These are phyloP conservation scores for Falco naumanni DNA, from an alignment of 2,797 vertebrate genomes.

Conservation along the genomic window DNA sequence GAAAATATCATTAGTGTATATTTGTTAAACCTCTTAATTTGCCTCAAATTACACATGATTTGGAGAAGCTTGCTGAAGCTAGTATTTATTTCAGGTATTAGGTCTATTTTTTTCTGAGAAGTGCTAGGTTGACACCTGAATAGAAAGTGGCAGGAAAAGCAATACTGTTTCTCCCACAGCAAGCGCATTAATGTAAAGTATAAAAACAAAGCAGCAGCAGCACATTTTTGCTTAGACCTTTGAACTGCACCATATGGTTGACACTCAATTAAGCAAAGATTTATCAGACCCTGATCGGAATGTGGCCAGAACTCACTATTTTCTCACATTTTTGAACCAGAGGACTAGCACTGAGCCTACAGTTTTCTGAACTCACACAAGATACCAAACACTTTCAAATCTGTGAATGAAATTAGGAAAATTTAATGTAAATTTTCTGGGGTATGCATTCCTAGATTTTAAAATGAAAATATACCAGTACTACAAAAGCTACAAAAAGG, in stretches of 20 bases:
- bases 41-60: background rate
- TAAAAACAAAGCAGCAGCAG: slow-evolving; percentile 14
- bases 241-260: slow-evolving; percentile 54
- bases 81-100: background rate
- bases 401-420: background rate
- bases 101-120: background rate
- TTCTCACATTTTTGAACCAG: slow-evolving; percentile 16
- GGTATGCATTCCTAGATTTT: background rate
- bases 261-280: slow-evolving; percentile 22
- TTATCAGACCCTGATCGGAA: slow-evolving; percentile 14
- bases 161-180: background rate
- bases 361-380: background rate
- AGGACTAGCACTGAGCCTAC: background rate
- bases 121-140: background rate
- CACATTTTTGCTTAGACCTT: slow-evolving; percentile 47
- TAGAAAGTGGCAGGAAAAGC: slow-evolving; percentile 20
- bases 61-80: background rate
- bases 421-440: background rate
- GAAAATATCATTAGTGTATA: background rate
- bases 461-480: background rate
- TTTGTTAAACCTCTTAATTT: background rate
- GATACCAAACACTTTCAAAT: background rate
- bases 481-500: background rate
- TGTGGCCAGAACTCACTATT: background rate
- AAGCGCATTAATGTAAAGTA: slow-evolving; percentile 14